phyloP scores from a whole-genome alignment of 2,113 vertebrate genomes.

The Cygnus atratus region DNA sequence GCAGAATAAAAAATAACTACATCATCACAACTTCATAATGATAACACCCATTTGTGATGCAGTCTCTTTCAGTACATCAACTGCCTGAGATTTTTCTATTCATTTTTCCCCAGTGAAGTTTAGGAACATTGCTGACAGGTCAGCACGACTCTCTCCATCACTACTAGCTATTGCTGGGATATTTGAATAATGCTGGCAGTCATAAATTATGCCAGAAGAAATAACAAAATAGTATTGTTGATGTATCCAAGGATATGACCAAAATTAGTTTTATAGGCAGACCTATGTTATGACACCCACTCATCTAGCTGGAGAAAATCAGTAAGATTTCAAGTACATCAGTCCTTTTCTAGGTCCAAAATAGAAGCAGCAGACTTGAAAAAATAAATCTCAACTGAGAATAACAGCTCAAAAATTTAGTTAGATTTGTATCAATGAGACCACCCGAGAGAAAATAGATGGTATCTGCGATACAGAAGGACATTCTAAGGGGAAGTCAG shows the following conservation, averaged over 20 bases:
- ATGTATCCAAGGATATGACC: neutral
- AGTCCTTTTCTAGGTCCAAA: neutral
- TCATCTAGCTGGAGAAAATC: neutral
- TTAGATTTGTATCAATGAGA: neutral
- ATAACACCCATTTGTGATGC: neutral
- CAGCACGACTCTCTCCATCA: neutral
- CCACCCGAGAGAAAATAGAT: neutral
- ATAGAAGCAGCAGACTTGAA: neutral
- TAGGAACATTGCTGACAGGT: neutral
- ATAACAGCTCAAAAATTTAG: neutral
- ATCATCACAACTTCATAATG: neutral
- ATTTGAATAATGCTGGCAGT: neutral
- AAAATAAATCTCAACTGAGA: neutral
- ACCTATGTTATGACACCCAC: neutral
- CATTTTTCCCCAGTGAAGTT: neutral
- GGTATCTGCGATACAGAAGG: neutral
- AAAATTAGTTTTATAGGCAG: neutral
- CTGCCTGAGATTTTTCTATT: neutral
- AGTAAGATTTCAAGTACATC: neutral
- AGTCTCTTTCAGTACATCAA: neutral
- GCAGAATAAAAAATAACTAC: neutral
- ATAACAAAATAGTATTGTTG: neutral
- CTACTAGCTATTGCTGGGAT: neutral
- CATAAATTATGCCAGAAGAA: neutral
- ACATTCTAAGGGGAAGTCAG: neutral